phyloP scores from a whole-genome alignment of 2,888 invertebrate species.

The Lycophotia porphyrea region DNA sequence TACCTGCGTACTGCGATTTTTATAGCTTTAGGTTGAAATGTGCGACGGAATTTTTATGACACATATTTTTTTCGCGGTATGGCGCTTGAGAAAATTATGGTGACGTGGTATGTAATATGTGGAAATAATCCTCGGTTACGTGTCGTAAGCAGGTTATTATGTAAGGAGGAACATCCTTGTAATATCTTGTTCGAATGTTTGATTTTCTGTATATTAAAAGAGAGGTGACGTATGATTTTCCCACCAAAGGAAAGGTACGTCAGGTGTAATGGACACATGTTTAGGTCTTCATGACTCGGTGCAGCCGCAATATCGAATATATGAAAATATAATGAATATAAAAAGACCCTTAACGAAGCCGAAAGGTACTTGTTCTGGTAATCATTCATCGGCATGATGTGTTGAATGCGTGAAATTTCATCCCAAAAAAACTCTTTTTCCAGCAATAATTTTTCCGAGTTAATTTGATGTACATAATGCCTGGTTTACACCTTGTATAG shows the following conservation, averaged over 20 bases:
- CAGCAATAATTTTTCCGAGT: too few relatives aligned
- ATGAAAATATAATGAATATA: not conserved
- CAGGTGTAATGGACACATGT: not conserved
- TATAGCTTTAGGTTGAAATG: slow-evolving; percentile 46
- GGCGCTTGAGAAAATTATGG: slow-evolving; percentile 26
- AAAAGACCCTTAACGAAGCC: not conserved
- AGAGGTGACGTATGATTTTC: not conserved
- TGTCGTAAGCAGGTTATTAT: slow-evolving; percentile 10
- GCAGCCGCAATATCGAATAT: not conserved
- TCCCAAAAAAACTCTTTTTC: not conserved
- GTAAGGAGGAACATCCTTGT: not conserved
- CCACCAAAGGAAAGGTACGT: not conserved
- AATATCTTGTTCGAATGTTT: slow-evolving; percentile 15
- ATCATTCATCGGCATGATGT: not conserved
- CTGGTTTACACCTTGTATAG: not conserved
- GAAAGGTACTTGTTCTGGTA: too few relatives aligned
- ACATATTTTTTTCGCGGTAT: slow-evolving; percentile 55
- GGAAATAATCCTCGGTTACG: slow-evolving; percentile 32
- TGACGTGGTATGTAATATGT: slow-evolving; percentile 51
- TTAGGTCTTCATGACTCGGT: not conserved
- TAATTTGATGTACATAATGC: not conserved
- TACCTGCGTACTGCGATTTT: slow-evolving; percentile 54
- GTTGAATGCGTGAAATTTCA: not conserved
- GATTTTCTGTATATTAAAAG: slow-evolving; percentile 23
- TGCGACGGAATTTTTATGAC: slow-evolving; percentile 57